A percentile compares a stretch with the other conserved stretches of the same genome.
Conservation (phyloP, 2,113 vertebrate species). For the Danio rerio region DNA sequence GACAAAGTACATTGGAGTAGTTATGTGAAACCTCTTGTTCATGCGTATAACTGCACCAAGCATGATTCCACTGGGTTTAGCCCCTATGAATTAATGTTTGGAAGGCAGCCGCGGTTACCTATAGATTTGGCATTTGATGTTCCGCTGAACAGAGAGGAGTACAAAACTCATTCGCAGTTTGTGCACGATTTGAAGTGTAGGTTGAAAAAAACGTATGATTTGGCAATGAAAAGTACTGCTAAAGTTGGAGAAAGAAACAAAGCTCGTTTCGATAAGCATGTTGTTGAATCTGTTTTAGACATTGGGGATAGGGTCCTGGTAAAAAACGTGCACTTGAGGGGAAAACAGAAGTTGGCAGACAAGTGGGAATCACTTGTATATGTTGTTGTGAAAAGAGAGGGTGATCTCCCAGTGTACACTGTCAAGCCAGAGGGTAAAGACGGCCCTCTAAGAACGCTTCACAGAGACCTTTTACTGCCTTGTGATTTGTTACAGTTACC, state of each 20-base stretch:
- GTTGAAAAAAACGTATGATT: neutral
- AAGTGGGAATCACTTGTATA: constrained; percentile 5
- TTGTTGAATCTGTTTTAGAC: neutral
- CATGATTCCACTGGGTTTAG: neutral
- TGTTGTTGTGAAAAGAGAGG: neutral
- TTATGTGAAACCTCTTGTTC: neutral
- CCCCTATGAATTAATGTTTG: constrained; percentile 15
- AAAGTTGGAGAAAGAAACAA: constrained; percentile 19
- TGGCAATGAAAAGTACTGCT: neutral
- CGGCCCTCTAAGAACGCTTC: constrained; percentile 7
- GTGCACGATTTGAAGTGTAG: neutral
- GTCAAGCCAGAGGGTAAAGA: constrained; percentile 19
- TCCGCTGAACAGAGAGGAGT: neutral
- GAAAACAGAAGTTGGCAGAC: constrained; percentile 12
- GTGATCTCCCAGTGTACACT: constrained; percentile 23
- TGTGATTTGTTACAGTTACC: constrained; percentile 7
- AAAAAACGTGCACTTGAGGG: neutral
- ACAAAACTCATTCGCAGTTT: constrained; percentile 2
- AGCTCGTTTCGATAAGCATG: neutral
- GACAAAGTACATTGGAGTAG: constrained; percentile 1
- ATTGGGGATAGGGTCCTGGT: constrained; percentile 15
- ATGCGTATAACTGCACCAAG: constrained; percentile 9
- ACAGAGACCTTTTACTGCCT: constrained; percentile 25
- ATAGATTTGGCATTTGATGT: neutral
- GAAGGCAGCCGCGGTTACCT: neutral